Evolutionary conservation across 2,888 invertebrate genomes (phyloP).

Genomic region (Euphydryas editha): DNA sequence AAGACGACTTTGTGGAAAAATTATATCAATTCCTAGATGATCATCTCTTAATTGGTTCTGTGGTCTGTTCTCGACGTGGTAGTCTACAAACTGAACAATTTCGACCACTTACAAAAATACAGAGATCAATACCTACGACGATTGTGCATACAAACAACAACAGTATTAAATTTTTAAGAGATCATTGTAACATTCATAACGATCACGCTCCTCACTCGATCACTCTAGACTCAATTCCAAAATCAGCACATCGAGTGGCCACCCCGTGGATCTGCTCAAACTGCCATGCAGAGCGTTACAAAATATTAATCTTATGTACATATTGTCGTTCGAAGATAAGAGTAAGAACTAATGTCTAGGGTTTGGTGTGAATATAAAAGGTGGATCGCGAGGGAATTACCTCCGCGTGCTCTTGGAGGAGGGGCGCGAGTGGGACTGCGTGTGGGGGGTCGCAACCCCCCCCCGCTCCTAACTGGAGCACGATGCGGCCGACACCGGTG

Average conservation of each 20-base stretch:
- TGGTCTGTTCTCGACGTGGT: background rate
- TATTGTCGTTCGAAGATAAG: constrained; percentile 83
- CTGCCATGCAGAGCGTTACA: constrained; percentile 71
- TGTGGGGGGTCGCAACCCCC: constrained; percentile 83
- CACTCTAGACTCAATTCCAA: background rate
- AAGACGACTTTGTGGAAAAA: constrained; percentile 22
- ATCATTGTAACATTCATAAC: constrained; percentile 17
- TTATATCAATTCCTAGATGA: constrained; percentile 64
- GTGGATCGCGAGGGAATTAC: constrained; percentile 67
- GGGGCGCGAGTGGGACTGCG: constrained; percentile 80
- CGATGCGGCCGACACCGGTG: constrained; percentile 94
- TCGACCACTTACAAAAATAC: constrained; percentile 12
- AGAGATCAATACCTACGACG: constrained; percentile 19
- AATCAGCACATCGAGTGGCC: constrained; percentile 16
- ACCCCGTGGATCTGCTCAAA: constrained; percentile 50
- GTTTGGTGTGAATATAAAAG: constrained; percentile 66
- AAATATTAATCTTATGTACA: constrained; percentile 83
- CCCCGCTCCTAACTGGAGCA: constrained; percentile 94
- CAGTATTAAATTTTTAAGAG: constrained; percentile 22
- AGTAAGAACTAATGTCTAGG: constrained; percentile 73
- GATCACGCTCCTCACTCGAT: constrained; percentile 7
- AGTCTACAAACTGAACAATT: background rate
- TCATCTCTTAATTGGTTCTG: constrained; percentile 7
- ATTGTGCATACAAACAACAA: constrained; percentile 25
- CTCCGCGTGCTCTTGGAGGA: constrained; percentile 82